phyloP scores from a whole-genome alignment of 2,888 invertebrate species.

The Ophion ellenae region DNA sequence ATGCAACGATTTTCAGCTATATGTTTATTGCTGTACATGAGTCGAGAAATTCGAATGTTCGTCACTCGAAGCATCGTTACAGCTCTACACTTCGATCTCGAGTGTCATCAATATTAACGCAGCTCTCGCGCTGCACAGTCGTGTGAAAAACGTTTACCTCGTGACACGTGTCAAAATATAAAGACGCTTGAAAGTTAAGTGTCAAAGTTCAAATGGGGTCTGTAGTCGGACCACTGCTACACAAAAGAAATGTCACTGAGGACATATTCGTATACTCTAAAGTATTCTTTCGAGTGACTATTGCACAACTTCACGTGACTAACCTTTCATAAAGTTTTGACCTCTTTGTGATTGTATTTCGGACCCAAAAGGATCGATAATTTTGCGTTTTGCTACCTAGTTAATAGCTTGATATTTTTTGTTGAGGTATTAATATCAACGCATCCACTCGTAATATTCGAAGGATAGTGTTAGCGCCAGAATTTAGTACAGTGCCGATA shows the following conservation, averaged over 20 bases:
- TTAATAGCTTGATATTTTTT: too few relatives aligned
- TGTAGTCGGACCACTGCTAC: too few relatives aligned
- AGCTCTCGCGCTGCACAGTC: not conserved
- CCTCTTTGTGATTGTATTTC: not conserved
- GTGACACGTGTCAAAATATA: not conserved
- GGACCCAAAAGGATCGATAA: not conserved
- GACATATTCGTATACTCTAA: not conserved
- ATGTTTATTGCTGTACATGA: not conserved
- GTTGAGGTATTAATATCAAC: too few relatives aligned
- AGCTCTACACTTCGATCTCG: not conserved
- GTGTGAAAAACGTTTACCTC: not conserved
- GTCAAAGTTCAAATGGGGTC: not conserved
- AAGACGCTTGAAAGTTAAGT: not conserved
- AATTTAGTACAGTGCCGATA: too few relatives aligned
- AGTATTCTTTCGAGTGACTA: not conserved
- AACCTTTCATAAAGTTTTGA: not conserved
- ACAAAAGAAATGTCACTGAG: not conserved
- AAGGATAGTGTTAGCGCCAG: too few relatives aligned
- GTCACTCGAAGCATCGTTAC: not conserved
- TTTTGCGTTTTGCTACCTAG: not conserved
- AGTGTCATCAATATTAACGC: not conserved
- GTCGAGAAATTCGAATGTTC: not conserved
- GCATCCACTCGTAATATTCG: too few relatives aligned
- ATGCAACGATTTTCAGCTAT: not conserved
- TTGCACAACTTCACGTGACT: not conserved